These are phyloP conservation scores for Nothobranchius kuhntae DNA, from an alignment of 2,113 vertebrate genomes.

Conservation along the genomic window DNA sequence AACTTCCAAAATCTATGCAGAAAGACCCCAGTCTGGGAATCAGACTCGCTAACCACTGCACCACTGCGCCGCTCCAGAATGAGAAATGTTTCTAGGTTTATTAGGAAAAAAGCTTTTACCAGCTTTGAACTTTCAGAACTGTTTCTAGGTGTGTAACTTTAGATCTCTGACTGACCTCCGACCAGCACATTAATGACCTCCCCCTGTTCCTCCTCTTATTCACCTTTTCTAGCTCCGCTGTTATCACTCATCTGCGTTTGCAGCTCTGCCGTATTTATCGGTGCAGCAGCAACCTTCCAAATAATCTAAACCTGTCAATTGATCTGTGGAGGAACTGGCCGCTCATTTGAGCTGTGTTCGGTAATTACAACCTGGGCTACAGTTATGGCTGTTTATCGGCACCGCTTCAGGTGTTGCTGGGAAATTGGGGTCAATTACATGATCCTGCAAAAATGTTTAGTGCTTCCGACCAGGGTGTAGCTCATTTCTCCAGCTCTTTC, in stretches of 20 bases:
- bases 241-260: not conserved
- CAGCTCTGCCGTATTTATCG: not conserved
- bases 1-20: no score
- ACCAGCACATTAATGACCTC: no score
- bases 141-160: no score
- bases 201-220: not conserved
- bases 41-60: no score
- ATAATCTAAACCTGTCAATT: conserved; percentile 11
- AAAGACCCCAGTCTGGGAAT: no score
- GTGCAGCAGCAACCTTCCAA: not conserved
- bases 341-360: conserved; percentile 55
- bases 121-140: no score
- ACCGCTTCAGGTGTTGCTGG: conserved; percentile 67
- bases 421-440: conserved; percentile 61
- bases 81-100: no score
- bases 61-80: no score
- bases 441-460: conserved; percentile 47
- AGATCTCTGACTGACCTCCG: no score
- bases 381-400: conserved; percentile 80
- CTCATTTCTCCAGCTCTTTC: conserved; percentile 20
- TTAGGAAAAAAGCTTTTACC: no score
- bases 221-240: not conserved
- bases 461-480: not conserved
- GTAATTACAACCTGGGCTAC: conserved; percentile 79
- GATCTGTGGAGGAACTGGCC: conserved; percentile 48